Base-by-base conservation (phyloP, 2,113 vertebrate genomes). In the Ceyx margarethae region DNA sequence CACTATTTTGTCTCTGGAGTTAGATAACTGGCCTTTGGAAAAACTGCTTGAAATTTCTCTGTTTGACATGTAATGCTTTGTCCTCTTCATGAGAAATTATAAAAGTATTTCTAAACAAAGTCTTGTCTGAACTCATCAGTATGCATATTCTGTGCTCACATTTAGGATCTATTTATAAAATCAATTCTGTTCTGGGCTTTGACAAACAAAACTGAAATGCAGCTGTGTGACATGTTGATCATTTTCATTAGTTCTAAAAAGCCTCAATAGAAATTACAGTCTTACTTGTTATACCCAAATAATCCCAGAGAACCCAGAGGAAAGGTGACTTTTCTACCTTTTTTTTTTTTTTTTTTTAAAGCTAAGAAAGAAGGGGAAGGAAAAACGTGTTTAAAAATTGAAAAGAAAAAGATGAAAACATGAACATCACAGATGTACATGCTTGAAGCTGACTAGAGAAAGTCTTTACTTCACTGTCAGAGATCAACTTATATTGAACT, bases 151-250 rank as follows among this genome's bases (percentile, higher is more conserved):
- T 90, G 92, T 97, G 84, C 96, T 97, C 97, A 97, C 93, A 97
- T 97, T 98, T 98, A 97, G 95, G 94, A 96, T 96, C 97, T 98
- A 98, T 98, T 98, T 98, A 98, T 98, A 98, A 98, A 97, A 98
- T 95, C 97, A 97, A 98, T 98, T 98, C 96, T 97, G 96, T 97
- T 97, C 96, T 88, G 95, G 93, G 87, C 94, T 97, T 95, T 96
- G 95, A 97, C 96, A 98, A 97, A 98, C 97, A 98, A 98, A 98
- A 97, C 95, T 95, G 95, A 98, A 97, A 97, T 97, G 97, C 97
- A 98, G 97, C 97, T 98, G 98, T 97, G 96, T 89, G 96, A 97
- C 96, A 98, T 93, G 96, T 97, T 97, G 97, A 97, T 98, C 96
- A 98, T 97, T 97, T 97, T 97, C 97, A 97, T 97, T 98, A 97